These are phyloP conservation scores for Malurus leucopterus DNA, from an alignment of 2,797 vertebrate species.

Conservation along the genomic window DNA sequence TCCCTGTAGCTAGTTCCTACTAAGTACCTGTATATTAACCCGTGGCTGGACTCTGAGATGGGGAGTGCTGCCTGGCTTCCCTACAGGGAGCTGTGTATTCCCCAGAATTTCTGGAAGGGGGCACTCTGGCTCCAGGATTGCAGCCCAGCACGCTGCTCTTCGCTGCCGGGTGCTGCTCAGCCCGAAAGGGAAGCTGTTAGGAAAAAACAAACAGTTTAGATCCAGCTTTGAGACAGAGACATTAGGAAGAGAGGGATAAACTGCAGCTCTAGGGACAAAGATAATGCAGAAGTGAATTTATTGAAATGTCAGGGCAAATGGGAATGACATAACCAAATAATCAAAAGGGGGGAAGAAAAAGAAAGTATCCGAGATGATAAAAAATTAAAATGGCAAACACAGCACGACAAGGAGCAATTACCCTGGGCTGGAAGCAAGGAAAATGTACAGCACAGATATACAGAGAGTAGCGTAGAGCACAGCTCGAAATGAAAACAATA, in stretches of 20 bases:
- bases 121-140: conserved; percentile 55
- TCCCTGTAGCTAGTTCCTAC: neutral
- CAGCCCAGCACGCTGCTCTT: neutral
- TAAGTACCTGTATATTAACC: neutral
- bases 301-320: conserved; percentile 37
- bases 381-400: conserved; percentile 54
- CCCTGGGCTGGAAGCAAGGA: neutral
- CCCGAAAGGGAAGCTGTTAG: conserved; percentile 47
- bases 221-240: conserved; percentile 26
- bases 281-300: conserved; percentile 48
- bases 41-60: too few relatives aligned
- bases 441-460: neutral
- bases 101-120: conserved; percentile 41
- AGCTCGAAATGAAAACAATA: conserved; percentile 29
- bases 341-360: conserved; percentile 9
- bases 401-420: conserved; percentile 31
- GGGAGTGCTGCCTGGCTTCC: neutral
- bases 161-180: conserved; percentile 20
- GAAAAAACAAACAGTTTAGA: conserved; percentile 66
- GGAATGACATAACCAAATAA: conserved; percentile 33
- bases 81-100: neutral
- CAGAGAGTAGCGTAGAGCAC: neutral
- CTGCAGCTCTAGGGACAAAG: conserved; percentile 56
- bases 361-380: conserved; percentile 39
- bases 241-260: conserved; percentile 49